Evolutionary conservation across 2,888 invertebrate species (phyloP), one percentile per base, ranked within the genome.

Genomic region (Barypeithes pellucidus): DNA sequence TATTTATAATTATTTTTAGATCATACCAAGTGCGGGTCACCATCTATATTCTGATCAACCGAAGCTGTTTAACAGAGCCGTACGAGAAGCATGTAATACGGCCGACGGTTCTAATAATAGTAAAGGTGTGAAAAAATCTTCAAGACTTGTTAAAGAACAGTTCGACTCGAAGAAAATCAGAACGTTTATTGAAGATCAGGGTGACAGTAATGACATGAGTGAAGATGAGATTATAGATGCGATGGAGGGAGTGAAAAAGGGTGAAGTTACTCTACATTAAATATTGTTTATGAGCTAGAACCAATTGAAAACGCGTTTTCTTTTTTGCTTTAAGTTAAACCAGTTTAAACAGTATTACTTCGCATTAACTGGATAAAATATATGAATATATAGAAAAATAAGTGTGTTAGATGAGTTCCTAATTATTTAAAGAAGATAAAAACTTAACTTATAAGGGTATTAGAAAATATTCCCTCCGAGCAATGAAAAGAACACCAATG

Each of bases 31-130:
- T 74, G 96, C 97, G 3, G 97, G 98, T 0, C 98, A 98, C 86
- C 98, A 98, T 86, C 93, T 99, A 2, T 98, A 98, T 86, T 94
- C 97, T 0, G 98, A 99, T 84, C 94, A 93, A 83, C 91, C 95
- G 47, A 93, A 94, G 0, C 87, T 89, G 24, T 98, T 99, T 85
- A 98, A 98, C 87, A 90, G 92, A 80, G 89, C 91, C 77, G 94
- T 97, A 0, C 83, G 11, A 22, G 50, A 73, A 41, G 61, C 75
- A 14, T 76, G 76, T 39, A 22, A 9, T 8, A 41, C 71, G 14
- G 67, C 68, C 9, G 76, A 76, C 45, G 60, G 45, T 43, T 39
- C n/a, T 18, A 41, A 45, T 3, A 43, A 71, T 41, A 66, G 14
- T n/a, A 11, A 29, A 36, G 36, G 18, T 12, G 36, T 63, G 47